A percentile compares a stretch with the other conserved stretches of the same genome.
These are phyloP conservation scores for Sebastes fasciatus DNA, from an alignment of 2,113 vertebrate genomes.

Conservation along the genomic window DNA sequence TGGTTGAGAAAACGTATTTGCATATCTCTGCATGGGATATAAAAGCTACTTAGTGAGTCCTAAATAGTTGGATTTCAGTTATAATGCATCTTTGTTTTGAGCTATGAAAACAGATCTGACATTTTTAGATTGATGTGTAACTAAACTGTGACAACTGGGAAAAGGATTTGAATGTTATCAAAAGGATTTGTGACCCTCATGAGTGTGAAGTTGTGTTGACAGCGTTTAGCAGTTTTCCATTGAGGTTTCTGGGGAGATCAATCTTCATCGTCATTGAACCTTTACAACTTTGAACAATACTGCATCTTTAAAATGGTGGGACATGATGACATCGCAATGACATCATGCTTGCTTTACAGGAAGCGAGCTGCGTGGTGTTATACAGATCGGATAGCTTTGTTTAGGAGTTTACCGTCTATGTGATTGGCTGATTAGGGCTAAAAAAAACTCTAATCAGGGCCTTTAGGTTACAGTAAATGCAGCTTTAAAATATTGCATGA, in stretches of 20 bases:
- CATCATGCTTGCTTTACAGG: slow-evolving; percentile 76
- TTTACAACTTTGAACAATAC: slow-evolving; percentile 82
- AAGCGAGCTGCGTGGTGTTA: slow-evolving; percentile 59
- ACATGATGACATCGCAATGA: slow-evolving; percentile 75
- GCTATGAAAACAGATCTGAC: not conserved
- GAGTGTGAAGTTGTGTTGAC: not conserved
- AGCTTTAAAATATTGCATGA: slow-evolving; percentile 81
- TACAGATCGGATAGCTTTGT: slow-evolving; percentile 53
- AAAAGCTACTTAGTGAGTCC: not conserved
- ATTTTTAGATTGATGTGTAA: slow-evolving; percentile 3
- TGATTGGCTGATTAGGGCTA: slow-evolving; percentile 33
- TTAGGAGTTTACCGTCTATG: not conserved
- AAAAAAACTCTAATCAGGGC: slow-evolving; percentile 27
- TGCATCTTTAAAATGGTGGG: slow-evolving; percentile 90
- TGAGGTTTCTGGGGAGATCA: slow-evolving; percentile 81
- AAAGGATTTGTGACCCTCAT: not conserved
- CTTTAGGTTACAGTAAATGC: slow-evolving; percentile 19
- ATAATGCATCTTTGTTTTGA: not conserved
- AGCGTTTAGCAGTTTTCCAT: slow-evolving; percentile 34
- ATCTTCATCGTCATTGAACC: slow-evolving; percentile 77
- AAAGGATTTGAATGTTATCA: not conserved
- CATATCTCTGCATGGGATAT: not conserved
- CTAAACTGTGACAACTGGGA: not conserved
- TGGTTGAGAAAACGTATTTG: not conserved
- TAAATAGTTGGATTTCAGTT: not conserved